Conservation (phyloP, 2,113 vertebrate genomes). For the Thalassoma bifasciatum region DNA sequence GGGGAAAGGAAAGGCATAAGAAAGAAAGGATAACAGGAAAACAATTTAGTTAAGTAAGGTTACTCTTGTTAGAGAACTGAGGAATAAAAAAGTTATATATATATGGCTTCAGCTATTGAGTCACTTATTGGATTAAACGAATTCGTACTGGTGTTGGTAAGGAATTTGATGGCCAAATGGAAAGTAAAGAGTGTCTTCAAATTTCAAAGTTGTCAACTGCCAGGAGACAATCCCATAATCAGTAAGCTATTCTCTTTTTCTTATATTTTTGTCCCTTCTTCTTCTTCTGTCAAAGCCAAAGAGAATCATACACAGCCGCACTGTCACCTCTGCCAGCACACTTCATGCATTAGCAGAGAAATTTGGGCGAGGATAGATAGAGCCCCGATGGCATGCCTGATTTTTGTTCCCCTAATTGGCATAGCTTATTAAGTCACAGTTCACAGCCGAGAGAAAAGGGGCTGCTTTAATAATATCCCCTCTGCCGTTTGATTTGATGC, state of each 20-base stretch:
- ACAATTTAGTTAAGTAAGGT: background rate
- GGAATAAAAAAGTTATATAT: too few species aligned
- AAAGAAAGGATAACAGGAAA: background rate
- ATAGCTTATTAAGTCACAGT: slow-evolving; percentile 82
- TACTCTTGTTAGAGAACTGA: too few species aligned
- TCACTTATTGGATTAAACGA: too few species aligned
- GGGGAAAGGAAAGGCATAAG: background rate
- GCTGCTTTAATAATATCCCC: slow-evolving; percentile 80
- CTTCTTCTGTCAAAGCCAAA: slow-evolving; percentile 50
- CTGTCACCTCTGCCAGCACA: slow-evolving; percentile 57
- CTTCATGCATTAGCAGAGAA: slow-evolving; percentile 66
- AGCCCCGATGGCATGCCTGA: slow-evolving; percentile 74
- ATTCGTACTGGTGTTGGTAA: too few species aligned
- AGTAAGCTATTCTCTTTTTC: slow-evolving; percentile 15
- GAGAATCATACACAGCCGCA: slow-evolving; percentile 24
- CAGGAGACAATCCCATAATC: background rate
- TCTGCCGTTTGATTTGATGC: slow-evolving; percentile 78
- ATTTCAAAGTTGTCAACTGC: background rate
- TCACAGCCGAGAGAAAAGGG: slow-evolving; percentile 67
- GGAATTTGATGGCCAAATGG: too few species aligned
- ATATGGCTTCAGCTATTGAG: too few species aligned
- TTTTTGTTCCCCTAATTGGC: slow-evolving; percentile 82
- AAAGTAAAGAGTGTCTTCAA: too few species aligned
- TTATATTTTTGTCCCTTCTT: slow-evolving; percentile 32
- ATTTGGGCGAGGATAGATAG: slow-evolving; percentile 72